Percentiles rank a stretch among this genome's conserved stretches.
These are phyloP conservation scores for Anabas testudineus DNA, from an alignment of 2,797 vertebrate genomes.

Conservation along the genomic window DNA sequence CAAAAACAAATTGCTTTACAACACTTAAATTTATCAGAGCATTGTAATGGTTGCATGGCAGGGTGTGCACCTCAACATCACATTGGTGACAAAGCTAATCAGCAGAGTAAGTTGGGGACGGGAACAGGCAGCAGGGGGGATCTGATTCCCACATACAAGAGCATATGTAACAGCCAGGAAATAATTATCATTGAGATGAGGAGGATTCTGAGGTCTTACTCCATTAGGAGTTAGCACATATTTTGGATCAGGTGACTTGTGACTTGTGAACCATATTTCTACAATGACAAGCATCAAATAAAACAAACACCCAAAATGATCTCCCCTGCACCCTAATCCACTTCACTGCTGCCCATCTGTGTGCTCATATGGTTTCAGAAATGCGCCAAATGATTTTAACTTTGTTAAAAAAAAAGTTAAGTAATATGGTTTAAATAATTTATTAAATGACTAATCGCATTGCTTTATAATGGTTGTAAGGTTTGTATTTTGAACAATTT, in stretches of 20 bases:
- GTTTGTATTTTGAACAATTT: no score
- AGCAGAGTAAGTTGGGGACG: constrained; percentile 3
- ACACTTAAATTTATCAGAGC: neutral
- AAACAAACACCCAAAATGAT: neutral
- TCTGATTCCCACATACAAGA: constrained; percentile 13
- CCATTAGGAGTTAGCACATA: neutral
- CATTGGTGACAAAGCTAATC: constrained; percentile 22
- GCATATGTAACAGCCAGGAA: constrained; percentile 27
- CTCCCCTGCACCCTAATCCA: neutral
- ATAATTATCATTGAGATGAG: constrained; percentile 10
- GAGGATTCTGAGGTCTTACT: neutral
- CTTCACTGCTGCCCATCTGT: no score
- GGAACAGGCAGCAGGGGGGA: constrained; percentile 5
- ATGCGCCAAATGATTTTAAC: no score
- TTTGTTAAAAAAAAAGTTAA: no score
- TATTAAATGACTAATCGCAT: no score
- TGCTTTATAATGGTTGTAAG: no score
- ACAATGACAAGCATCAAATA: neutral
- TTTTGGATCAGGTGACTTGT: neutral
- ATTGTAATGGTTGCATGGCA: neutral
- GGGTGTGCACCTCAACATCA: neutral
- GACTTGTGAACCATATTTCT: neutral
- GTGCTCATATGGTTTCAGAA: no score
- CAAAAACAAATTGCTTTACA: neutral
- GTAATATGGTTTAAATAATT: no score